Evolutionary conservation across 1,140 invertebrate species (phyloP), one percentile per base, ranked within the genome.

Genomic region (Eumaeus atala): DNA sequence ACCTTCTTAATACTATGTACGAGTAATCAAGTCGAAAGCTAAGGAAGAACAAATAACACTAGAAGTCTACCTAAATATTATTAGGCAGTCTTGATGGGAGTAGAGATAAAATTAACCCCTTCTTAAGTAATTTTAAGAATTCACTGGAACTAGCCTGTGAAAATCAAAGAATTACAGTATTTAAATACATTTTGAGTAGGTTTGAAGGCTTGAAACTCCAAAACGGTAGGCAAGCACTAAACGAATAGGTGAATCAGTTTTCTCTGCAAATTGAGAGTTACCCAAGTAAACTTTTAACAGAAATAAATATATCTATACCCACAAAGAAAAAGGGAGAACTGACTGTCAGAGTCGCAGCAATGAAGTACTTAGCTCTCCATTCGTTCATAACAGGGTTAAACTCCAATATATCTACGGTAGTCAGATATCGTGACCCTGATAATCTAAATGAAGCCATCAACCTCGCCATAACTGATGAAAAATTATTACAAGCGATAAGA

Each of bases 241-340:
- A 37, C 8, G 62, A 65, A 53, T 48, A 11, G 0, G 59, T 58
- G 1, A 61, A 35, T 16, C 52, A 58, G 37, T 65, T 53, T 37
- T 14, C 56, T 2, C 14, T 60, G 10, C n/a, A 17, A 42, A 51
- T 64, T 0, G 55, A 64, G 48, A n/a, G 48, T 11, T 58, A 42
- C 28, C 35, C 56, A 0, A 28, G 38, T 9, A 61, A 64, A 61
- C 17, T 64, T 2, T 6, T 28, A 3, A 28, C 47, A 0, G 61
- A 64, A 58, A 59, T 63, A 5, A 59, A 56, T 52, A 62, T 62
- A 16, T 62, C 54, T 11, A 57, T 54, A 12, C 54, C 57, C 0
- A 56, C 47, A 12, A 59, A 48, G 21, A 50, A 49, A 28, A 59
- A 57, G 34, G 48, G 3, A 1, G 54, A 63, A 54, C 36, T 64